These are phyloP conservation scores for Odontothrips loti DNA, from an alignment of 2,888 invertebrate species.

Conservation along the genomic window DNA sequence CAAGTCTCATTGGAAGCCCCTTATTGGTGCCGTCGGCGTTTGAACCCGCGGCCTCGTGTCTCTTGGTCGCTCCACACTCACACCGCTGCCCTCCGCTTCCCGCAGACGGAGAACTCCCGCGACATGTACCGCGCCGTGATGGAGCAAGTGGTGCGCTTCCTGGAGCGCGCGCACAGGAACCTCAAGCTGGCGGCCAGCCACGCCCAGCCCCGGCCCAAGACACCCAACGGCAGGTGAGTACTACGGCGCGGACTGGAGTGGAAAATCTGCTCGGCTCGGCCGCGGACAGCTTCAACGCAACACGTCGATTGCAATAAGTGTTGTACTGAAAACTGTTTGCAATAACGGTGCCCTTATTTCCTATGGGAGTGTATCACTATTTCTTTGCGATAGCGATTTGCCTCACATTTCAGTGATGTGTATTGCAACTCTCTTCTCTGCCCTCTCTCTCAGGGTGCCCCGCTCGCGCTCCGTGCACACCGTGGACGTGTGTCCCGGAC, in stretches of 20 bases:
- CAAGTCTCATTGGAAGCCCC: too few relatives aligned
- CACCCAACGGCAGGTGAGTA: slow-evolving; percentile 34
- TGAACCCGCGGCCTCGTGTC: not conserved
- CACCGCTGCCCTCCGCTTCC: slow-evolving; percentile 18
- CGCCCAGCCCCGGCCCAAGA: slow-evolving; percentile 34
- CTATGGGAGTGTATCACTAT: too few relatives aligned
- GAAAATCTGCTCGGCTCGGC: too few relatives aligned
- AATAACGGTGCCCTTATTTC: too few relatives aligned
- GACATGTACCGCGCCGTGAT: slow-evolving; percentile 70
- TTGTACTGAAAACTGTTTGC: too few relatives aligned
- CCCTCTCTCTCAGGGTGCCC: slow-evolving; percentile 51
- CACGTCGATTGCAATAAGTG: too few relatives aligned
- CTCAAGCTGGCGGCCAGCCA: slow-evolving; percentile 46
- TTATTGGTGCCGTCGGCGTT: too few relatives aligned
- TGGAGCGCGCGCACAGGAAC: slow-evolving; percentile 64
- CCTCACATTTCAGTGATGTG: slow-evolving; percentile 7
- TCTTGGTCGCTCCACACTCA: too few relatives aligned
- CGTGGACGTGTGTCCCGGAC: slow-evolving; percentile 43
- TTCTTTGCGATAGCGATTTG: too few relatives aligned
- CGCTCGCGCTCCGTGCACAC: slow-evolving; percentile 54
- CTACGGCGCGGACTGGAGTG: not conserved
- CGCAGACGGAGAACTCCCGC: slow-evolving; percentile 58
- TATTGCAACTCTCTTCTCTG: slow-evolving; percentile 31
- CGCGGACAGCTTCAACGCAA: too few relatives aligned
- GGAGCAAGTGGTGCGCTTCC: slow-evolving; percentile 64